phyloP scores from a whole-genome alignment of 1,140 invertebrate genomes.

The Lerema accius region DNA sequence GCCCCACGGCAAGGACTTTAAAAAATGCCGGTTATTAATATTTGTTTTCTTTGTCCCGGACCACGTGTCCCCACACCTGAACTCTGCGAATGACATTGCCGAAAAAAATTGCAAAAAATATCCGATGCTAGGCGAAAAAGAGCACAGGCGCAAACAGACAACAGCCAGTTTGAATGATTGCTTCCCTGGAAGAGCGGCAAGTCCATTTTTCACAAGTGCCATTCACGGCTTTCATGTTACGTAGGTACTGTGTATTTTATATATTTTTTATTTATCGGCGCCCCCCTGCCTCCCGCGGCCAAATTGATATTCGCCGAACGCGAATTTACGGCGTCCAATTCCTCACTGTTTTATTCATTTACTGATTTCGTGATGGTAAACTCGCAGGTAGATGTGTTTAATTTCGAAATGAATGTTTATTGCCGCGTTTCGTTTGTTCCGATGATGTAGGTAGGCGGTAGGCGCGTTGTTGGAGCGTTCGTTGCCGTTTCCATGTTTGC shows the following conservation, averaged over 20 bases:
- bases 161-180: constrained; percentile 81
- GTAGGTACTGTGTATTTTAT: constrained; percentile 75
- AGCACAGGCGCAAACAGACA: constrained; percentile 80
- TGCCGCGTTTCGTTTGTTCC: constrained; percentile 74
- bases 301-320: constrained; percentile 80
- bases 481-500: constrained; percentile 36
- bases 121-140: constrained; percentile 69
- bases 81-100: constrained; percentile 75
- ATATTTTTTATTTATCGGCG: constrained; percentile 78
- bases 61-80: constrained; percentile 80
- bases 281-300: constrained; percentile 56
- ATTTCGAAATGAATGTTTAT: constrained; percentile 81
- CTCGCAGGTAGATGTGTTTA: constrained; percentile 80
- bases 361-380: constrained; percentile 78
- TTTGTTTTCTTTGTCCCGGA: constrained; percentile 75
- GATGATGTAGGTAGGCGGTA: constrained; percentile 55
- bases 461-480: constrained; percentile 16
- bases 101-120: constrained; percentile 78
- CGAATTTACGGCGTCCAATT: constrained; percentile 77
- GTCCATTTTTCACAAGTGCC: constrained; percentile 83
- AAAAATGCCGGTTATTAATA: constrained; percentile 82
- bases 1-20: constrained; percentile 69
- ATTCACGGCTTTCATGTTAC: constrained; percentile 80
- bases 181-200: constrained; percentile 81
- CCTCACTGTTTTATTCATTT: constrained; percentile 81